Evolutionary conservation across 1,140 invertebrate genomes (phyloP).

Genomic region (Lucilia sericata): DNA sequence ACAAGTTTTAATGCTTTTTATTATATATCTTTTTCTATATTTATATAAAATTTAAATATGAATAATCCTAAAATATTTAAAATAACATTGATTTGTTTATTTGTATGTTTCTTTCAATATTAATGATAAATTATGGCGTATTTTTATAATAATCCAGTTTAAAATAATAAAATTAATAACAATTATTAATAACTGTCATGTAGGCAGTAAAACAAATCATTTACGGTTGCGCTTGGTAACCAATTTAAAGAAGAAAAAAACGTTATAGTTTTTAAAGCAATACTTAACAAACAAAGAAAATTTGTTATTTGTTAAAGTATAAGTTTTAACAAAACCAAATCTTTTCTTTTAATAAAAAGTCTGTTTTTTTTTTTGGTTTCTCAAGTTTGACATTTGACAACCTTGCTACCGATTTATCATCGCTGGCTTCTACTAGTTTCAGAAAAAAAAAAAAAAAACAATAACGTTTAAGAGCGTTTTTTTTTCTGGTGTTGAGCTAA

Average conservation of each 20-base stretch:
- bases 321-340: background rate
- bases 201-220: conserved; percentile 51
- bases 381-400: conserved; percentile 11
- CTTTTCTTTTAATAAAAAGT: background rate
- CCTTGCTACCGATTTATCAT: conserved; percentile 13
- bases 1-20: background rate
- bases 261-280: background rate
- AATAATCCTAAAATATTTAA: background rate
- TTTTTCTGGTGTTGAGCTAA: background rate
- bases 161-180: conserved; percentile 49
- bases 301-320: background rate
- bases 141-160: conserved; percentile 28
- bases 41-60: background rate
- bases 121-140: background rate
- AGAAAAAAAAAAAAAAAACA: too few species aligned
- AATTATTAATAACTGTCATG: conserved; percentile 53
- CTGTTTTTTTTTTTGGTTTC: background rate
- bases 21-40: background rate
- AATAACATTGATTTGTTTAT: conserved; percentile 8
- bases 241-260: background rate
- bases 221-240: background rate
- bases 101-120: background rate
- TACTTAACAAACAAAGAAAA: background rate
- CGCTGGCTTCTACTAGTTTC: too few species aligned
- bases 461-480: too few species aligned